Evolutionary conservation across 2,113 vertebrate genomes (phyloP).

Genomic region (Calyptommatus sinebrachiatus): DNA sequence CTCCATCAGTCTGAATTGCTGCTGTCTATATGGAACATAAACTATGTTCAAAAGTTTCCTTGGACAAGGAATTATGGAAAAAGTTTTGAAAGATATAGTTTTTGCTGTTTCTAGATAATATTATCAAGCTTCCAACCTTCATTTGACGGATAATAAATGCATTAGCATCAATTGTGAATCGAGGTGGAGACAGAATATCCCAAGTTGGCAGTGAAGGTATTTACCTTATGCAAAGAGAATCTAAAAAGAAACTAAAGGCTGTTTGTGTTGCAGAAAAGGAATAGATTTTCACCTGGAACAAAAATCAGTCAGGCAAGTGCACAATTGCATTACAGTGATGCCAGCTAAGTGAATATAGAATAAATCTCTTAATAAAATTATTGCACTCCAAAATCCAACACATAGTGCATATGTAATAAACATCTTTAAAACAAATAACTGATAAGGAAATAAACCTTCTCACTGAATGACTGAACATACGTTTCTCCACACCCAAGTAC

Average conservation of each 20-base stretch:
- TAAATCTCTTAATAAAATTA: conserved; percentile 69
- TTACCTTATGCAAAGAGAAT: rapidly evolving
- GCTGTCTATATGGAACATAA: no score
- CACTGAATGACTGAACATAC: conserved; percentile 59
- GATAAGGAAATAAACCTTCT: conserved; percentile 62
- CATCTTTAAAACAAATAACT: conserved; percentile 54
- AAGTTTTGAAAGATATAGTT: no score
- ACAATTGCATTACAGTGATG: conserved; percentile 45
- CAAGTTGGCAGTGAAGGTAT: no score
- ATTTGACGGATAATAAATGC: no score
- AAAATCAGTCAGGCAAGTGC: conserved; percentile 57
- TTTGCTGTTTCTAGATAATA: no score
- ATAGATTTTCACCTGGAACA: conserved; percentile 58
- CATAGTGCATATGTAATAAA: conserved; percentile 61
- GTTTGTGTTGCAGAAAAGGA: conserved; percentile 6
- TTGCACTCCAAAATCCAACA: conserved; percentile 43
- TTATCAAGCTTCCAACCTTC: no score
- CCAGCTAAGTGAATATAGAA: conserved; percentile 57
- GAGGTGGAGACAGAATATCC: no score
- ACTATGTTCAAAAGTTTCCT: no score
- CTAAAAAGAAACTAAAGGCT: neutral
- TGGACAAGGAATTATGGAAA: no score
- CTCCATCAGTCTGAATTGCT: no score
- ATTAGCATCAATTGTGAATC: no score
- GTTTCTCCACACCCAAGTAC: conserved; percentile 56